phyloP scores from a whole-genome alignment of 2,888 invertebrate genomes.

The Frankliniella fusca region DNA sequence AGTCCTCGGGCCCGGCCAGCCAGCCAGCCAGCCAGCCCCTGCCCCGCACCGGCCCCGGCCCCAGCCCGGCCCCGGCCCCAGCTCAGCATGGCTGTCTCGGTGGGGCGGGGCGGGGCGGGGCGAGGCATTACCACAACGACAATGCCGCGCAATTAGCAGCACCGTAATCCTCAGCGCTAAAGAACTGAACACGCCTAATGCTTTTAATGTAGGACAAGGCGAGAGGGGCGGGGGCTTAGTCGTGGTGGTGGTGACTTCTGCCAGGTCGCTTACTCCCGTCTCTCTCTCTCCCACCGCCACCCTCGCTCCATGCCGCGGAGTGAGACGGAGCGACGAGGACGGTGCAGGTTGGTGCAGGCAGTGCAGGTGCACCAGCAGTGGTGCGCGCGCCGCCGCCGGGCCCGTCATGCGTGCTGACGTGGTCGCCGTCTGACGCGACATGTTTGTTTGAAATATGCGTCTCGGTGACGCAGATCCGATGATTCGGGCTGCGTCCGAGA shows the following conservation, averaged over 20 bases:
- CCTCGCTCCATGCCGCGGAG: too few relatives aligned
- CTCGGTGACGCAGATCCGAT: background rate
- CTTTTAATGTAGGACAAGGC: constrained; percentile 10
- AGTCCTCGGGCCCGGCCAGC: background rate
- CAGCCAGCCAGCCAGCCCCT: too few relatives aligned
- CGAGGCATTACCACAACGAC: background rate
- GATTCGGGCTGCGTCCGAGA: background rate
- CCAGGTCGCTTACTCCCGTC: too few relatives aligned
- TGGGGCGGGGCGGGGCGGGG: background rate
- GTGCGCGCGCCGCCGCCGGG: background rate
- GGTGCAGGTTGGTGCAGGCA: too few relatives aligned
- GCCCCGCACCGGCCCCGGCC: background rate
- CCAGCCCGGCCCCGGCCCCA: background rate
- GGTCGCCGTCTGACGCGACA: background rate
- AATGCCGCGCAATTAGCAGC: constrained; percentile 1
- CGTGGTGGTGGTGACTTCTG: background rate
- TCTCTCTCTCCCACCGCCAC: background rate
- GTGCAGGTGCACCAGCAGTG: background rate
- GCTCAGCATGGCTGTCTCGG: background rate
- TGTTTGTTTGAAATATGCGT: constrained; percentile 11
- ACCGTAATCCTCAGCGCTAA: background rate
- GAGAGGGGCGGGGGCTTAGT: background rate
- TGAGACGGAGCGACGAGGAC: too few relatives aligned
- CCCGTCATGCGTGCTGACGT: background rate
- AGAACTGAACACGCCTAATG: constrained; percentile 11